These are phyloP conservation scores for Drosophila repleta DNA, from an alignment of 1,140 invertebrate genomes.

Conservation along the genomic window DNA sequence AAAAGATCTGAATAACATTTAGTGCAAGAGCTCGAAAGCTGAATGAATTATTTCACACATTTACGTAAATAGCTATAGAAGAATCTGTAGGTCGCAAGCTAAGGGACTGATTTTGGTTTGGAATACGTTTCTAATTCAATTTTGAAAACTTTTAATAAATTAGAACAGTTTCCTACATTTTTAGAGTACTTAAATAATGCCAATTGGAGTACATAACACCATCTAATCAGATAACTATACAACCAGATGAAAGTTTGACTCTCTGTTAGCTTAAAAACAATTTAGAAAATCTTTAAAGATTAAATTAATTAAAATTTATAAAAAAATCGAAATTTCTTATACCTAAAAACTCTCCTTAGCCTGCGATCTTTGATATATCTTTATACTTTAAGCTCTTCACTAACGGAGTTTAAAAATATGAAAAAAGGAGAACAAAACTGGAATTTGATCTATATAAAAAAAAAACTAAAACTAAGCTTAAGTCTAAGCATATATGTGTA, in stretches of 20 bases:
- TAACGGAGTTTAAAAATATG: no score
- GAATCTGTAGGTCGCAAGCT: background rate
- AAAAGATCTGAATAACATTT: slow-evolving; percentile 13
- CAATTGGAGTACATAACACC: no score
- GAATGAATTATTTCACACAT: slow-evolving; percentile 23
- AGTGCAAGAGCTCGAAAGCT: slow-evolving; percentile 5
- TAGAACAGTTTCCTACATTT: no score
- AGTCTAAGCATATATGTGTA: slow-evolving; percentile 46
- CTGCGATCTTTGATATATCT: background rate
- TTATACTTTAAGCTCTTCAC: no score
- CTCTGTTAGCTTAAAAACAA: no score
- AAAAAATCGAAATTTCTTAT: no score
- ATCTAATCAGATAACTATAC: no score
- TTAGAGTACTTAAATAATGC: no score
- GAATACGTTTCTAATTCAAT: background rate
- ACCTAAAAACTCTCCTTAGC: background rate
- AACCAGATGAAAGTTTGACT: no score
- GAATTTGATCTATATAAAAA: slow-evolving; percentile 58
- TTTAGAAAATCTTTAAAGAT: no score
- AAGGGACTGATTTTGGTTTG: background rate
- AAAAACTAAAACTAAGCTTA: slow-evolving; percentile 43
- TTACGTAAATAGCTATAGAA: slow-evolving; percentile 4
- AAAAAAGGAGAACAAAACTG: slow-evolving; percentile 23
- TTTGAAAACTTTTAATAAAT: no score
- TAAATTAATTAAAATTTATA: no score